Conservation (phyloP, 2,797 vertebrate genomes). For the Microctenopoma lineatum region DNA sequence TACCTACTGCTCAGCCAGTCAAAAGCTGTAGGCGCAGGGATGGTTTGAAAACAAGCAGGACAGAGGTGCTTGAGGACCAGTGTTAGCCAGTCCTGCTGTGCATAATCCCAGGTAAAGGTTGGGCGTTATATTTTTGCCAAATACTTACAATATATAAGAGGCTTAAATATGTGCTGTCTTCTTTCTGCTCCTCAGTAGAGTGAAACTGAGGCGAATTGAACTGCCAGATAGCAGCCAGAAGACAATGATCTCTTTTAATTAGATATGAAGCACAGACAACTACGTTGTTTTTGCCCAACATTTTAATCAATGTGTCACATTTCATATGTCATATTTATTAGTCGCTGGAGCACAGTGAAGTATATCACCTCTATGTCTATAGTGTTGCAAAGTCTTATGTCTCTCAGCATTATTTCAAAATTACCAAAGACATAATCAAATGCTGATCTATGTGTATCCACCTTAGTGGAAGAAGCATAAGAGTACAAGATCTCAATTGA, state of each 20-base stretch:
- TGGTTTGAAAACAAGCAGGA: no score
- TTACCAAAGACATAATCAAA: slow-evolving; percentile 36
- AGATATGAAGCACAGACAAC: slow-evolving; percentile 67
- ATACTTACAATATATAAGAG: slow-evolving; percentile 39
- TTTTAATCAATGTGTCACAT: slow-evolving; percentile 81
- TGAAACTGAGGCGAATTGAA: slow-evolving; percentile 70
- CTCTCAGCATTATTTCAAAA: slow-evolving; percentile 15
- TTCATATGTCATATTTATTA: slow-evolving; percentile 76
- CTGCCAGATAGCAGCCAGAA: slow-evolving; percentile 73
- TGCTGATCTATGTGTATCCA: not conserved
- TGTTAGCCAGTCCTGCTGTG: slow-evolving; percentile 25
- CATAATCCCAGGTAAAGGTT: slow-evolving; percentile 51
- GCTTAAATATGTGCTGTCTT: slow-evolving; percentile 54
- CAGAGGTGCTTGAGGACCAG: no score
- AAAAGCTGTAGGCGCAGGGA: no score
- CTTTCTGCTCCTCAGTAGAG: slow-evolving; percentile 51
- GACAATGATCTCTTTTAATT: slow-evolving; percentile 83
- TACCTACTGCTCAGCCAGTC: no score
- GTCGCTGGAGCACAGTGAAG: slow-evolving; percentile 47
- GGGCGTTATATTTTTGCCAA: slow-evolving; percentile 30
- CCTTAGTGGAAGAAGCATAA: no score
- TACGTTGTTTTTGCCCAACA: slow-evolving; percentile 64
- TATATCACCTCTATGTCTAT: slow-evolving; percentile 38
- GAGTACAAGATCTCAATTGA: no score
- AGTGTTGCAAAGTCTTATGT: slow-evolving; percentile 15